A percentile compares a stretch with the other conserved stretches of the same genome.
These are phyloP conservation scores for Aspidiotus destructor DNA, from an alignment of 2,888 invertebrate species.

Conservation along the genomic window DNA sequence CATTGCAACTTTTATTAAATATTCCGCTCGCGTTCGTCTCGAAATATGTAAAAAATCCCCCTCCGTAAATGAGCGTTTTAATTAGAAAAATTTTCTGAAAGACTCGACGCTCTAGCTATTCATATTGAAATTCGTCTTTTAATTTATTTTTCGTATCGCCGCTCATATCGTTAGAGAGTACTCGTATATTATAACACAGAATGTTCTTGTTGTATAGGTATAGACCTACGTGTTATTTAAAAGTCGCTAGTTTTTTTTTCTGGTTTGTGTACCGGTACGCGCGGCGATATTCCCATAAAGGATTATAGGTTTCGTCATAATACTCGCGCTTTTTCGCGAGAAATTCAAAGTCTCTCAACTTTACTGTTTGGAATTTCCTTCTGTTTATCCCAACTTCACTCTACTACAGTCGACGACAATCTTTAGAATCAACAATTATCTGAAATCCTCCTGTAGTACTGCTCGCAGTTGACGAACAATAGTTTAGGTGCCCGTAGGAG, in stretches of 20 bases:
- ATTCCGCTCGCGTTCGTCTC: background rate
- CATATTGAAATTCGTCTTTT: conserved; percentile 2
- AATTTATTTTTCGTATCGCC: conserved; percentile 1
- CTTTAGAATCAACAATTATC: too few species aligned
- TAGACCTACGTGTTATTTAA: background rate
- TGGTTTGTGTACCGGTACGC: too few species aligned
- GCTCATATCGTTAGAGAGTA: too few species aligned
- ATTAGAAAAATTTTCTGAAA: conserved; percentile 1
- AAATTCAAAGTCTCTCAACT: too few species aligned
- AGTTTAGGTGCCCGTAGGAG: background rate
- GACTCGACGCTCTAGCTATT: background rate
- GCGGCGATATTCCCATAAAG: too few species aligned
- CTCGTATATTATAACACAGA: too few species aligned
- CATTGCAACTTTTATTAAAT: background rate
- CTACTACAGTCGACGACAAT: too few species aligned
- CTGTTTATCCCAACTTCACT: too few species aligned
- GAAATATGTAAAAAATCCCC: conserved; percentile 3
- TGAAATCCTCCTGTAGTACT: background rate
- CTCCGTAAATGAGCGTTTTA: conserved; percentile 1
- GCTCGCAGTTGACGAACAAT: background rate
- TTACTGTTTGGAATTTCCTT: too few species aligned
- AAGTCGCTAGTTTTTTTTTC: background rate
- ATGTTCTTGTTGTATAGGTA: too few species aligned
- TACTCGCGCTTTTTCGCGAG: too few species aligned
- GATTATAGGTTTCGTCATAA: too few species aligned